phyloP scores from a whole-genome alignment of 2,797 vertebrate genomes.

The Aeoliscus strigatus region DNA sequence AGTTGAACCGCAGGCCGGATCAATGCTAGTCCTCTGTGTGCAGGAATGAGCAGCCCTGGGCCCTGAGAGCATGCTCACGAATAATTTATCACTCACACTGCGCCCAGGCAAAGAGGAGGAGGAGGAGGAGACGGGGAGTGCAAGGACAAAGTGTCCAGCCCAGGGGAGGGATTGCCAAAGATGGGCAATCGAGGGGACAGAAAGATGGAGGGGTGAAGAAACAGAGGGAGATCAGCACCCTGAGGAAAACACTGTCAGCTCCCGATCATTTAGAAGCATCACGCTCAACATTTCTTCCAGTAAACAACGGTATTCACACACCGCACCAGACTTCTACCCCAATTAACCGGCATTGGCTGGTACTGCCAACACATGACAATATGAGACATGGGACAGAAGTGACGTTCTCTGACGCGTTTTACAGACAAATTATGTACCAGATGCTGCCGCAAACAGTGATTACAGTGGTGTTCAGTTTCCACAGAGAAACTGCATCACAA shows the following conservation, averaged over 20 bases:
- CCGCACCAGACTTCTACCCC: conserved; percentile 17
- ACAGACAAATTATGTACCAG: no score
- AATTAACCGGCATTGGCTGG: no score
- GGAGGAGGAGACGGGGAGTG: conserved; percentile 39
- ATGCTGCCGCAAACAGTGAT: no score
- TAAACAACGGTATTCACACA: conserved; percentile 42
- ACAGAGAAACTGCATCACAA: no score
- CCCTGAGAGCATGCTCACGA: conserved; percentile 75
- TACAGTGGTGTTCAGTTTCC: no score
- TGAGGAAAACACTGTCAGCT: conserved; percentile 59
- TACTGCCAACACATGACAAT: no score
- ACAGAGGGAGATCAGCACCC: conserved; percentile 48
- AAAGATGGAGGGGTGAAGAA: conserved; percentile 56
- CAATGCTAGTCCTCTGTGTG: conserved; percentile 74
- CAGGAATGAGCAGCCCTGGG: conserved; percentile 77
- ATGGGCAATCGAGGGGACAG: conserved; percentile 58
- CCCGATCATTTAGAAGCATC: conserved; percentile 54
- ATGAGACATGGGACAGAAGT: no score
- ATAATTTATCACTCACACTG: conserved; percentile 78
- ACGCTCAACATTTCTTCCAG: conserved; percentile 31
- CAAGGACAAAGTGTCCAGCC: conserved; percentile 73
- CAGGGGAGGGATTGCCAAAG: conserved; percentile 55
- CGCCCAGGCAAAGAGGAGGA: conserved; percentile 51
- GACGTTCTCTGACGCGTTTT: no score
- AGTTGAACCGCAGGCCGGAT: conserved; percentile 77